Evolutionary conservation across 2,113 vertebrate genomes (phyloP).

Genomic region (Taxidea taxus): DNA sequence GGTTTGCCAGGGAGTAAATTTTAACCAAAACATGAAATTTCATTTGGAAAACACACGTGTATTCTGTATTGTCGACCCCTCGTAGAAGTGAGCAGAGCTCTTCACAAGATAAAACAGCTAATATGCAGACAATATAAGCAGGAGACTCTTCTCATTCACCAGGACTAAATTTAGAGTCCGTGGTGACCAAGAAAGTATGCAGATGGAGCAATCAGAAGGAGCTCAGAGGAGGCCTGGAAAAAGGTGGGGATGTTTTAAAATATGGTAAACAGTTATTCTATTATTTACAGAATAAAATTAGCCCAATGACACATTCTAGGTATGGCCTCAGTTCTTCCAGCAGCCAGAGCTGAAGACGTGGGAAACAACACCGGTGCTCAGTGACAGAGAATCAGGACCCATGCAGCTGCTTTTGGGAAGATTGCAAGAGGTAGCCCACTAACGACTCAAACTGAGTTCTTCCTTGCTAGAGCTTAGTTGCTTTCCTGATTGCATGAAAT

Average conservation of each 20-base stretch:
- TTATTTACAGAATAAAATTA: slow-evolving; percentile 63
- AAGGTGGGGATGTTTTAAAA: slow-evolving; percentile 36
- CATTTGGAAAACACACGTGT: background rate
- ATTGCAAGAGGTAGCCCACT: background rate
- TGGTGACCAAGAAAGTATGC: background rate
- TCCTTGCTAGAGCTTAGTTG: background rate
- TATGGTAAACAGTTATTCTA: slow-evolving; percentile 58
- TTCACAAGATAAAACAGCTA: background rate
- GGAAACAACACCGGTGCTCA: background rate
- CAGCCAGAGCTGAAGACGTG: background rate
- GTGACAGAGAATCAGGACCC: background rate
- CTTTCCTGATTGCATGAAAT: background rate
- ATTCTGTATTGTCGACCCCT: background rate
- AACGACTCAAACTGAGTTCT: background rate
- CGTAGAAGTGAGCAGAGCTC: background rate
- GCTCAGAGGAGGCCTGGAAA: slow-evolving; percentile 19
- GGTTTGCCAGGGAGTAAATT: background rate
- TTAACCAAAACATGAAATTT: slow-evolving; percentile 29
- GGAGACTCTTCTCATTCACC: background rate
- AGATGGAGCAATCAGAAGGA: background rate
- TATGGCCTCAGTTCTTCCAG: slow-evolving; percentile 35
- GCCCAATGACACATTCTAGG: slow-evolving; percentile 42
- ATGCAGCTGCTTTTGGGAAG: background rate
- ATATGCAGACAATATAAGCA: background rate
- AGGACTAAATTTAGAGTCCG: background rate